Base-by-base conservation (phyloP, 1,140 invertebrate genomes). In the Metopolophium dirhodum region DNA sequence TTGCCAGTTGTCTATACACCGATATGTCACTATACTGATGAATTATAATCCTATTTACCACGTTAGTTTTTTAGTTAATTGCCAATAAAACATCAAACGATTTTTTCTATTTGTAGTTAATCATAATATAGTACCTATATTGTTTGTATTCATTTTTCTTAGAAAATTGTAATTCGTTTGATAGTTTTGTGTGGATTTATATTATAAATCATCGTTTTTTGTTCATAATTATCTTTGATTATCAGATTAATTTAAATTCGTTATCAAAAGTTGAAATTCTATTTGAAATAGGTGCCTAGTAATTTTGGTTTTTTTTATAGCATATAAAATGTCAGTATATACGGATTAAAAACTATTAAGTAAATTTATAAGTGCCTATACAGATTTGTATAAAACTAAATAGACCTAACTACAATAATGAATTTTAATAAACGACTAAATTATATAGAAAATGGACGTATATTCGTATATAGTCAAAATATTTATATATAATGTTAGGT, bases 61-160 rank as follows among this genome's bases (percentile, higher is more conserved):
- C 47, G 30, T 8, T 9, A 85, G 83, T 86, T 86, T 86, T 11
- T 86, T 86, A 45, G 37, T 26, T 45, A 85, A 85, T 41, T 85
- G 23, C 83, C 37, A 41, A 85, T 85, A 85, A 83, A 85, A 86
- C 85, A 86, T 86, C 41, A 86, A 86, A 86, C 41, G 83, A 9
- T 45, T 86, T 54, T 54, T 86, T 86, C 45, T 86, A n/a, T 14
- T 86, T 86, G 37, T 86, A 47, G 26, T 86, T 30, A 86, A 47
- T 30, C 41, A 41, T 47, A n/a, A 41, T 47, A n/a, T 54, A 54
- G 20, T 54, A 49, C 1, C 11, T 14, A 51, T 68, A 47, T 86
- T n/a, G 45, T 47, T 47, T 86, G 45, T 47, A 47, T 86, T 86
- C 11, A 30, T 47, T 86, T n/a, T 86, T 86, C 85, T 86, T 30